Base-by-base conservation (phyloP, 1,140 invertebrate genomes). In the Drosophila yakuba region DNA sequence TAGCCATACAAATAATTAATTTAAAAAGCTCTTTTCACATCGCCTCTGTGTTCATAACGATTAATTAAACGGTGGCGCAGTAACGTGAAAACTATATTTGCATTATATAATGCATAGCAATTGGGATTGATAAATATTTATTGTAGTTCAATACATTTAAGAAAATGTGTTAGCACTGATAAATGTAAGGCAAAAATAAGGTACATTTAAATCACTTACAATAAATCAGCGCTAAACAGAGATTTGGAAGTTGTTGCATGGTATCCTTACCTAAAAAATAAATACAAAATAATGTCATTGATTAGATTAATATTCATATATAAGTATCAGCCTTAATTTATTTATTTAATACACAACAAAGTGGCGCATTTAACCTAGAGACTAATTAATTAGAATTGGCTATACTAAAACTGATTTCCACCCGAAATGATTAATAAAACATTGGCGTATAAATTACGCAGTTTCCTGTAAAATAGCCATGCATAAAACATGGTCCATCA, bases 1-100 rank as follows among this genome's bases (percentile, higher is more conserved):
- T 52, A n/a, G 41, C 56, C 41, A 45, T 32, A 8, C 8, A 12
- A 61, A 15, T 57, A 64, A 68, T 68, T 68, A 60, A 68, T 68
- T 60, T 68, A 36, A 59, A 59, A 35, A 25, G 28, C 14, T 23
- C 10, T 43, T 59, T 36, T 36, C 20, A 11, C 8, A 6, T 17
- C 12, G 45, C 4, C 48, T 36, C 15, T 10, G 12, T 25, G 8
- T 15, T 15, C 12, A 23, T 7, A 4, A 52, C 36, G 17, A 36
- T 52, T 36, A 52, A 52, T 36, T 32, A 17, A 36, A 20, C 32
- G 50, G 4, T 20, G 32, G 11, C n/a, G 1, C 1, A 20, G 6
- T 32, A 52, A 36, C 36, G 32, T 3, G n/a, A 36, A 17, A 20
- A 35, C 35, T 4, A 36, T 20, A 12, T 20, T 36, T 17, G 32